Evolutionary conservation across 2,113 vertebrate species (phyloP).

Genomic region (Hipposideros armiger): DNA sequence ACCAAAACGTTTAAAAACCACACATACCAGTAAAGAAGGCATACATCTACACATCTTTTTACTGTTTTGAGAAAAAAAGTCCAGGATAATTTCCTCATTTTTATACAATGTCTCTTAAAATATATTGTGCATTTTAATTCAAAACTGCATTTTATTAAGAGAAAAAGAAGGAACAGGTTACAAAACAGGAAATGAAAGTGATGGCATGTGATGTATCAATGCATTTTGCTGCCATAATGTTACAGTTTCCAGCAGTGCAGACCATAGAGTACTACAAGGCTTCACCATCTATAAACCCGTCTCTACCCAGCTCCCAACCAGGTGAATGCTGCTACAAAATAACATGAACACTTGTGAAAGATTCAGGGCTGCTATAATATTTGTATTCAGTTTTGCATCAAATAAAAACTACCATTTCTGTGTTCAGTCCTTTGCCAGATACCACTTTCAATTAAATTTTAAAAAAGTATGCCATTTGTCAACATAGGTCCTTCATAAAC

Average conservation of each 20-base stretch:
- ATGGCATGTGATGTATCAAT: constrained; percentile 24
- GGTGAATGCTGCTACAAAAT: neutral
- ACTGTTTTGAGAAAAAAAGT: constrained; percentile 73
- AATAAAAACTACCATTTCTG: constrained; percentile 52
- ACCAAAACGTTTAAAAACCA: constrained; percentile 72
- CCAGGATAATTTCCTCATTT: constrained; percentile 74
- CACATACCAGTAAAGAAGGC: constrained; percentile 74
- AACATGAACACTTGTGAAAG: constrained; percentile 67
- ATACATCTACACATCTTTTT: constrained; percentile 81
- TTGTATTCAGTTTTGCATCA: constrained; percentile 49
- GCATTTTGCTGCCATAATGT: constrained; percentile 14
- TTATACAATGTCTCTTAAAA: constrained; percentile 84
- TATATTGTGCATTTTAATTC: constrained; percentile 87
- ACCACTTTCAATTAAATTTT: constrained; percentile 35
- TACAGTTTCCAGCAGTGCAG: constrained; percentile 35
- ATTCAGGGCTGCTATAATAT: neutral
- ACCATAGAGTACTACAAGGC: constrained; percentile 26
- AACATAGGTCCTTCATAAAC: neutral
- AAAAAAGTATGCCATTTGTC: constrained; percentile 22
- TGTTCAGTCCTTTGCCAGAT: constrained; percentile 25
- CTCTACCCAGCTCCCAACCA: constrained; percentile 11
- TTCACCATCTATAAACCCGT: constrained; percentile 57
- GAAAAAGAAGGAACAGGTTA: constrained; percentile 77
- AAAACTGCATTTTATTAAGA: constrained; percentile 87
- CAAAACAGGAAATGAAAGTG: constrained; percentile 74